Percentiles rank a stretch among this genome's conserved stretches.
These are phyloP conservation scores for Pipistrellus pygmaeus DNA, from an alignment of 2,797 vertebrate species.

Conservation along the genomic window DNA sequence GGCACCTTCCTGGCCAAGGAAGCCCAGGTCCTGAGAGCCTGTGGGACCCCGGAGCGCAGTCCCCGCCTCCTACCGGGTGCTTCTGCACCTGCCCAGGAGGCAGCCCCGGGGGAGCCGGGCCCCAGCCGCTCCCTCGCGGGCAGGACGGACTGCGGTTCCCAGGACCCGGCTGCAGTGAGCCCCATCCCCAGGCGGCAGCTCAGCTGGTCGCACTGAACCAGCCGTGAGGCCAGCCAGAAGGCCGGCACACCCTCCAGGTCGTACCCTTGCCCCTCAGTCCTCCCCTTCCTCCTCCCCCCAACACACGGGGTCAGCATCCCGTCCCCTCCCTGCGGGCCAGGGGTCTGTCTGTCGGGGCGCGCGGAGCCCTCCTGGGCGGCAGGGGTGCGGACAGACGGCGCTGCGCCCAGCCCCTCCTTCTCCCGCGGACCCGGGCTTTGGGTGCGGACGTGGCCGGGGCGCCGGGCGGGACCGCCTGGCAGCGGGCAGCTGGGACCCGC, in stretches of 20 bases:
- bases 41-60: neutral
- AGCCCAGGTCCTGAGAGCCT: neutral
- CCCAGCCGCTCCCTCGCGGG: neutral
- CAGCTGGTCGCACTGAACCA: neutral
- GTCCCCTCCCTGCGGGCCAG: no score
- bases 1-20: neutral
- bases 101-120: neutral
- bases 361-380: neutral
- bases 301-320: neutral
- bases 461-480: neutral
- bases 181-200: neutral
- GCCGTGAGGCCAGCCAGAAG: neutral
- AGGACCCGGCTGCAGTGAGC: neutral
- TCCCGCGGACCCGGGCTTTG: neutral
- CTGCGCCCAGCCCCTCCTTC: neutral
- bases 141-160: neutral
- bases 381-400: no score
- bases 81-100: neutral
- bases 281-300: accelerated
- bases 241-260: no score
- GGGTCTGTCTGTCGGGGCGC: no score
- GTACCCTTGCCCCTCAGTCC: neutral
- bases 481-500: neutral
- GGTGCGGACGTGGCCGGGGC: neutral
- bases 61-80: neutral